Percentiles rank a stretch among this genome's conserved stretches.
Evolutionary conservation across 2,113 vertebrate genomes (phyloP).

Genomic region (Climacteris rufus): DNA sequence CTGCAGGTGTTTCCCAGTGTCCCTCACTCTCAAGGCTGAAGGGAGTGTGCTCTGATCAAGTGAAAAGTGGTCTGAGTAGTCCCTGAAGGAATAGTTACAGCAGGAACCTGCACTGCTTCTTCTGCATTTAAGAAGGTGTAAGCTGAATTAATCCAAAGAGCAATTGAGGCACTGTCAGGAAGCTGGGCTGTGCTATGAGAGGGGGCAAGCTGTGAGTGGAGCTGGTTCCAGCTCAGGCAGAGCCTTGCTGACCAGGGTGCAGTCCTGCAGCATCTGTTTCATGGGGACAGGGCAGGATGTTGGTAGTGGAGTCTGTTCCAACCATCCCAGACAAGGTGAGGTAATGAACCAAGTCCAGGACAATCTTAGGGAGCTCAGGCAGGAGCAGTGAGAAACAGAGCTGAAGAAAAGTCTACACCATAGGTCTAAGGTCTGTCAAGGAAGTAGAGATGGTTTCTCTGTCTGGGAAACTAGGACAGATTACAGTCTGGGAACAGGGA

Average conservation of each 20-base stretch:
- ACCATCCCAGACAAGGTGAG: background rate
- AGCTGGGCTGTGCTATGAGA: rapidly evolving
- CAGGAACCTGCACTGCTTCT: background rate
- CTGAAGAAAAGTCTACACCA: background rate
- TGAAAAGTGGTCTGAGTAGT: background rate
- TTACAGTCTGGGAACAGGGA: background rate
- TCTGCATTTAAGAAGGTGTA: background rate
- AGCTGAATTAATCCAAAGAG: background rate
- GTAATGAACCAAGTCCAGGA: background rate
- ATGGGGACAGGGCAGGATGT: background rate
- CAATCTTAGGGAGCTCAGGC: background rate
- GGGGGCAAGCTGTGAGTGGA: background rate
- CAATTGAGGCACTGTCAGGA: background rate
- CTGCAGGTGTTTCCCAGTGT: background rate
- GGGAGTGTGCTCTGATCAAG: background rate
- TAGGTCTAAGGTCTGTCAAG: background rate
- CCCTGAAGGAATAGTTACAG: background rate
- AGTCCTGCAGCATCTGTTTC: background rate
- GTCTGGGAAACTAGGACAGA: background rate
- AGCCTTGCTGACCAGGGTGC: background rate
- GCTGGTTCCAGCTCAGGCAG: background rate
- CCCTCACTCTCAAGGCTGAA: rapidly evolving
- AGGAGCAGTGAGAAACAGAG: rapidly evolving
- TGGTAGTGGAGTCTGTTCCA: background rate
- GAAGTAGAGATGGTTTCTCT: background rate